Conservation (phyloP, 2,888 invertebrate species). For the Ischnus inquisitorius region DNA sequence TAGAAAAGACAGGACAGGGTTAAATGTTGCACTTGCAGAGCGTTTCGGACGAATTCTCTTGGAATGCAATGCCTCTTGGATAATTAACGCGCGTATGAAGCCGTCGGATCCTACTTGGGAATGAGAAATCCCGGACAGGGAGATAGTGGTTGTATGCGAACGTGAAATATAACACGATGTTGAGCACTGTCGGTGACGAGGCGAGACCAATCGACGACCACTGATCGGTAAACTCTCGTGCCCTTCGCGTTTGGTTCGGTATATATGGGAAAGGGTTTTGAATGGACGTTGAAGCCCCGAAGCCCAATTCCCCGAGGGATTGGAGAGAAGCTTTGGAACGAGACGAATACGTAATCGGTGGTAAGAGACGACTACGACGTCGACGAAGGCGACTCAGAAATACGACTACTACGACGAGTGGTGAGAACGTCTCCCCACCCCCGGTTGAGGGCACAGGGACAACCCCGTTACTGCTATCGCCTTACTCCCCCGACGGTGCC, state of each 20-base stretch:
- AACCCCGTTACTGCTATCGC: constrained; percentile 77
- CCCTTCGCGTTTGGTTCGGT: constrained; percentile 56
- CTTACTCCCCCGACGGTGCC: constrained; percentile 76
- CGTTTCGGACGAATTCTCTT: constrained; percentile 30
- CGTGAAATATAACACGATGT: constrained; percentile 60
- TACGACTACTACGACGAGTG: constrained; percentile 46
- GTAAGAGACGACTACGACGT: constrained; percentile 48
- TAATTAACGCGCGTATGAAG: constrained; percentile 20
- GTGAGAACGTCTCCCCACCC: constrained; percentile 8
- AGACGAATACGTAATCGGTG: constrained; percentile 81
- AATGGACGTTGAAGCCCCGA: constrained; percentile 37
- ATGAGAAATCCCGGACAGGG: constrained; percentile 36
- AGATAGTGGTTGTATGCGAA: constrained; percentile 32
- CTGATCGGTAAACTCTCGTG: constrained; percentile 67
- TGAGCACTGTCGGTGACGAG: constrained; percentile 48
- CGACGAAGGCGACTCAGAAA: constrained; percentile 45
- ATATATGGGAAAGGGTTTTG: constrained; percentile 47
- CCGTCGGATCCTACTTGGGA: constrained; percentile 14
- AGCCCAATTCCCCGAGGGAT: constrained; percentile 48
- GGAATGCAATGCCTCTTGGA: constrained; percentile 20
- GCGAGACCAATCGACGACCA: constrained; percentile 67
- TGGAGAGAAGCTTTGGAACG: constrained; percentile 68
- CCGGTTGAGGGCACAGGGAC: constrained; percentile 68
- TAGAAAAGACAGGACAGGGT: background rate
- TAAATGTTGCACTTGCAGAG: constrained; percentile 28